phyloP scores from a whole-genome alignment of 2,888 invertebrate species.

The Drosophila peninsularis region DNA sequence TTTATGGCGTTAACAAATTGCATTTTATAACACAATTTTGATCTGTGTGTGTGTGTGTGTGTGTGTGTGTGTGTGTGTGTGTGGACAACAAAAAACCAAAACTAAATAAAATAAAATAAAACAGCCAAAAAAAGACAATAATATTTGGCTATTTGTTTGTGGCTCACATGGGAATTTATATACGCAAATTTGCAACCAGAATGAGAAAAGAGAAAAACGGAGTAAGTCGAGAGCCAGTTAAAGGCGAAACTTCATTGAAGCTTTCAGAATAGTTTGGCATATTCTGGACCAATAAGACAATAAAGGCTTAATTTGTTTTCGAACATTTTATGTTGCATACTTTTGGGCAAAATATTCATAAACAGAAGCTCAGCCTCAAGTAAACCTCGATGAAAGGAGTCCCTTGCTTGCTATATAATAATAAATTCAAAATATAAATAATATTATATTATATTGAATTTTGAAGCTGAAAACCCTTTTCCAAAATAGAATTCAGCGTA shows the following conservation, averaged over 20 bases:
- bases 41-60: conserved; percentile 16
- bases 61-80: background rate
- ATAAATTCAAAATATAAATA: too few species aligned
- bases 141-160: conserved; percentile 56
- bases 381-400: too few species aligned
- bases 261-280: background rate
- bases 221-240: background rate
- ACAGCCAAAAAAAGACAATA: conserved; percentile 21
- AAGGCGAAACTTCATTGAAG: background rate
- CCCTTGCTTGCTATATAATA: too few species aligned
- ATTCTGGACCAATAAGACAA: background rate
- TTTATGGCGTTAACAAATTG: conserved; percentile 78
- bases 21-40: conserved; percentile 76
- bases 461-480: too few species aligned
- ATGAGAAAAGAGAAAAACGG: background rate
- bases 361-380: too few species aligned
- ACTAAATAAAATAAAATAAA: conserved; percentile 1
- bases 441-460: too few species aligned
- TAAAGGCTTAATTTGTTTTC: background rate
- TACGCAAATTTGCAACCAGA: conserved; percentile 22
- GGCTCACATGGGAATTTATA: conserved; percentile 22
- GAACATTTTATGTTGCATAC: background rate
- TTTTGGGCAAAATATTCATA: background rate
- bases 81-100: conserved; percentile 24
- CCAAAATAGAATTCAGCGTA: background rate